Percentiles rank a stretch among this genome's conserved stretches.
phyloP scores from a whole-genome alignment of 2,888 invertebrate species.

The Zygogramma bicolorata region DNA sequence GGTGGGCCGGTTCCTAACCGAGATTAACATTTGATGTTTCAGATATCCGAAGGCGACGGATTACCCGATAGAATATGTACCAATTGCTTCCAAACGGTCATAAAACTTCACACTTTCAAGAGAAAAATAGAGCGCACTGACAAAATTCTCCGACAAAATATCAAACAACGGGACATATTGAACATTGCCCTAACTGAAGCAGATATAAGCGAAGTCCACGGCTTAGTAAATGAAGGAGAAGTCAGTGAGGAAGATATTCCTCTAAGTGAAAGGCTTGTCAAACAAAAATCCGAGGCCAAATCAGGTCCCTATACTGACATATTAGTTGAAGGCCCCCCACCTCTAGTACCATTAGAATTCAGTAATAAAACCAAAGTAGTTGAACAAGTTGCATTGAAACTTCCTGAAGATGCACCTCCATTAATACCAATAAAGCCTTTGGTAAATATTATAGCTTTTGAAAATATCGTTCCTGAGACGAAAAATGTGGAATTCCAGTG shows the following conservation, averaged over 20 bases:
- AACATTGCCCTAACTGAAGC: slow-evolving; percentile 58
- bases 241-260: slow-evolving; percentile 49
- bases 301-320: no score
- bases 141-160: slow-evolving; percentile 57
- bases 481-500: slow-evolving; percentile 54
- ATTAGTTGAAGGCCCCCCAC: slow-evolving; percentile 58
- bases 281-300: slow-evolving; percentile 20
- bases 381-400: slow-evolving; percentile 34
- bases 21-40: neutral
- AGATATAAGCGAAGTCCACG: slow-evolving; percentile 51
- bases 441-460: slow-evolving; percentile 41
- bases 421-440: slow-evolving; percentile 60
- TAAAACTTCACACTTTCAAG: slow-evolving; percentile 64
- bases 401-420: slow-evolving; percentile 59
- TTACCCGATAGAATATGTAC: slow-evolving; percentile 65
- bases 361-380: slow-evolving; percentile 27
- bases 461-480: slow-evolving; percentile 27
- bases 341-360: slow-evolving; percentile 57
- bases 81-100: slow-evolving; percentile 64
- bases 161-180: slow-evolving; percentile 54
- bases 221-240: slow-evolving; percentile 35
- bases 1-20: no score
- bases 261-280: slow-evolving; percentile 37
- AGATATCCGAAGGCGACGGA: slow-evolving; percentile 63
- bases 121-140: slow-evolving; percentile 64